A percentile compares a stretch with the other conserved stretches of the same genome.
Conservation (phyloP, 2,797 vertebrate species). For the Galaxias olidus region DNA sequence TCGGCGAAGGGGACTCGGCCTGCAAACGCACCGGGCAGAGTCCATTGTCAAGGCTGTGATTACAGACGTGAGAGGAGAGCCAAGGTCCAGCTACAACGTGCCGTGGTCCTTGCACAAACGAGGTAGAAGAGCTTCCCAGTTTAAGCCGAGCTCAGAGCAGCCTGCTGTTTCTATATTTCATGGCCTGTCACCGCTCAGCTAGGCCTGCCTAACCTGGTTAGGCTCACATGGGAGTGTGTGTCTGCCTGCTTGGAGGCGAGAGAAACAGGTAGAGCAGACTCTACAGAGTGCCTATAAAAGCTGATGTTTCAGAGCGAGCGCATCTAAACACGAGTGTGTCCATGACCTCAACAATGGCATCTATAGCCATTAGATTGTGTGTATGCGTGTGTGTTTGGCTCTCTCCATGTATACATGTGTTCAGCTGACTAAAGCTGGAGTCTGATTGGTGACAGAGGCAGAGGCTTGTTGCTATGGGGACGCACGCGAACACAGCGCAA, state of each 20-base stretch:
- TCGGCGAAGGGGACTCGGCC: too few relatives aligned
- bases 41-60: too few relatives aligned
- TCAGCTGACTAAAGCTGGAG: slow-evolving; percentile 47
- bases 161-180: slow-evolving; percentile 68
- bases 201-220: slow-evolving; percentile 66
- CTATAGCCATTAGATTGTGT: neutral
- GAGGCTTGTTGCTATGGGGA: slow-evolving; percentile 65
- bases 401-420: neutral
- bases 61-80: too few relatives aligned
- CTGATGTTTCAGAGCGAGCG: neutral
- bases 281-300: slow-evolving; percentile 39
- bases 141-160: slow-evolving; percentile 47
- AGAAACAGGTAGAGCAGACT: slow-evolving; percentile 6
- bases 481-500: slow-evolving; percentile 35
- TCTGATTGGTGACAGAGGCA: slow-evolving; percentile 50
- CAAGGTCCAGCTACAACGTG: too few relatives aligned
- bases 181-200: slow-evolving; percentile 66
- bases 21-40: too few relatives aligned
- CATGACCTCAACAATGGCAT: too few relatives aligned
- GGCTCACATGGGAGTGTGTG: slow-evolving; percentile 51
- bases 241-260: slow-evolving; percentile 35
- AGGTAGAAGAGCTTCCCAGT: slow-evolving; percentile 17
- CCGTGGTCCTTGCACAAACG: too few relatives aligned
- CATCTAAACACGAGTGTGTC: too few relatives aligned
- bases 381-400: neutral